Base-by-base conservation (phyloP, 2,888 invertebrate species). In the Campoplex nolae region DNA sequence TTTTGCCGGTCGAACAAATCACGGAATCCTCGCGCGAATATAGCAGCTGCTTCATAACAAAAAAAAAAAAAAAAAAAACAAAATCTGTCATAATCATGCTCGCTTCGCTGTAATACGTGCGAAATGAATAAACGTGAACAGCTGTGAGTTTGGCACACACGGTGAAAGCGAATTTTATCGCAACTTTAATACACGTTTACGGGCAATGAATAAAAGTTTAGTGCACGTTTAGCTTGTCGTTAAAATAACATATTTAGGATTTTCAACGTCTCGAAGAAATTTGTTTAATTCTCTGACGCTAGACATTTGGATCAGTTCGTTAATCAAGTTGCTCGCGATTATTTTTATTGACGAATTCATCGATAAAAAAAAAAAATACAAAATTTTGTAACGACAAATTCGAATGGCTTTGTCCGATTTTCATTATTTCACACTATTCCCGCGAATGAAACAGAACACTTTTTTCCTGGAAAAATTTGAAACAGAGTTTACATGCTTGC, bases 1-100 rank as follows among this genome's bases (percentile, higher is more conserved):
- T 80, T 62, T 62, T 51, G 75, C 71, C 79, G 45, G 48, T 76
- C 45, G 7, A 74, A 75, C 45, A 70, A 75, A 70, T 70, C 82
- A 18, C 32, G 18, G 56, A 45, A 42, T 82, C 75, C 23, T 70
- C 58, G 7, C 65, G 62, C 48, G 38, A 16, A 48, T 16, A 35
- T 16, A 35, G 13, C 58, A 35, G 45, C 67, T 75, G 75, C 45
- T n/a, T 23, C 38, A 16, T 23, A 11, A 16, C 32, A n/a, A 56
- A 54, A 51, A 68, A 54, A 23, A 0, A 23, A 23, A 23, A 23
- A 23, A 0, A 23, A 23, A 23, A 23, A n/a, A n/a, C n/a, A n/a
- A 23, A 28, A 18, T 38, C 23, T 23, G 7, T 28, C 28, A 54
- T 23, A 78, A 28, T 67, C 35, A 51, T 16, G 28, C 54, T 35